Evolutionary conservation across 2,888 invertebrate species (phyloP).

Genomic region (Linnaemya tessellans): DNA sequence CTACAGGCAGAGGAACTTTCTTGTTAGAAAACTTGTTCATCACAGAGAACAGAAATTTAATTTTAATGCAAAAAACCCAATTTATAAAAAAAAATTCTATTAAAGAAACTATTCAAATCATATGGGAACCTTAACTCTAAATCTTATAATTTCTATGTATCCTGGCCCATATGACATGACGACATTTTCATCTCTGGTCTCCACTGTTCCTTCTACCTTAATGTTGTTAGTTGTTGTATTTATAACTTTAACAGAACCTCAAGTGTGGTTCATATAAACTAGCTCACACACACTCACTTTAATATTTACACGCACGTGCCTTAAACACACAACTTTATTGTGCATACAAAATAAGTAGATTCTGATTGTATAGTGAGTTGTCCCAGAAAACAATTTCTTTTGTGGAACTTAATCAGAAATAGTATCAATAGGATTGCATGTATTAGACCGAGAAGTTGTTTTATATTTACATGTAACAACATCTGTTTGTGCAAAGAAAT

Average conservation of each 20-base stretch:
- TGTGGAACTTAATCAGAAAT: not conserved
- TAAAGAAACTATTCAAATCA: no score
- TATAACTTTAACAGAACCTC: constrained; percentile 39
- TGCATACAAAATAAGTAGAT: constrained; percentile 16
- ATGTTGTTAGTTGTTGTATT: constrained; percentile 33
- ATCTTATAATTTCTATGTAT: not conserved
- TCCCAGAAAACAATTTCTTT: not conserved
- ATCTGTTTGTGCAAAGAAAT: no score
- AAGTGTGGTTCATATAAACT: constrained; percentile 51
- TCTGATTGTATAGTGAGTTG: not conserved
- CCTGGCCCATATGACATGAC: not conserved
- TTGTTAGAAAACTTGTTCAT: no score
- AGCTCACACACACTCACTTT: constrained; percentile 46
- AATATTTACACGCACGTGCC: constrained; percentile 36
- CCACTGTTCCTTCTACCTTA: constrained; percentile 2
- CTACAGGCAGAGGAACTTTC: no score
- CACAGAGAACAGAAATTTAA: no score
- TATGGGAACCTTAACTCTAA: no score
- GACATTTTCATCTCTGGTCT: not conserved
- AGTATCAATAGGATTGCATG: not conserved
- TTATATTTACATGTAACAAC: not conserved
- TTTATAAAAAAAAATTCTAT: no score
- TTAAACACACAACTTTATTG: not conserved
- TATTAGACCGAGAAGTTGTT: not conserved
- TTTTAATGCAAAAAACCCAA: no score